Evolutionary conservation across 1,140 invertebrate genomes (phyloP), one percentile per base, ranked within the genome.

Genomic region (Tribolium madens): DNA sequence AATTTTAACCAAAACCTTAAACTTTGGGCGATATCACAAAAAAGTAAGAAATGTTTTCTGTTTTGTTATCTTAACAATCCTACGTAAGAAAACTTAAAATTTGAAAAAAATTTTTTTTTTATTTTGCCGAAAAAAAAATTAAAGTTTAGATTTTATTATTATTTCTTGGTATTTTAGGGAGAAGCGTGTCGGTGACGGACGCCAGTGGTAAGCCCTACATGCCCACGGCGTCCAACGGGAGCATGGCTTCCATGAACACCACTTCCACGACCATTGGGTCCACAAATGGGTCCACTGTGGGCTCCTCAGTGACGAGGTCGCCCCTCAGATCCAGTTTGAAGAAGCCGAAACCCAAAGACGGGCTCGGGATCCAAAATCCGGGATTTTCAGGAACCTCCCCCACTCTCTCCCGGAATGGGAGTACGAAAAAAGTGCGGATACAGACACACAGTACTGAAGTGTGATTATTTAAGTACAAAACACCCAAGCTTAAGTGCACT

Each of bases 401-500:
- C 0, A 93, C 93, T 0, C 86, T 95, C 9, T 91, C 92, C 15
- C 88, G 94, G 46, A 95, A 95, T 80, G 94, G 93, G 0, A 95
- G 93, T 79, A 92, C 94, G 76, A 95, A 95, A 83, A 95, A 95
- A 88, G 94, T 96, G 9, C 89, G 94, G 15, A 95, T 96, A 86
- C 94, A 96, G 84, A 95, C 94, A 10, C 93, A 94, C 81, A 95
- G 94, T 78, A 96, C 94, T 1, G 94, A 95, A 84, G 94, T 95
- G 42, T 94, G 14, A 21, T 13, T 21, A 57, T 64, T 64, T 64
- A 64, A 64, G 57, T 64, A 64, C 57, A 64, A 57, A 64, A 64
- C 57, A 64, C 57, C 31, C 52, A 64, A 64, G 57, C 57, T 64
- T 64, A 64, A 64, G 57, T 64, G 57, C 57, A 64, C 57, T 64